phyloP scores from a whole-genome alignment of 2,888 invertebrate species.

The Argyresthia albistria region DNA sequence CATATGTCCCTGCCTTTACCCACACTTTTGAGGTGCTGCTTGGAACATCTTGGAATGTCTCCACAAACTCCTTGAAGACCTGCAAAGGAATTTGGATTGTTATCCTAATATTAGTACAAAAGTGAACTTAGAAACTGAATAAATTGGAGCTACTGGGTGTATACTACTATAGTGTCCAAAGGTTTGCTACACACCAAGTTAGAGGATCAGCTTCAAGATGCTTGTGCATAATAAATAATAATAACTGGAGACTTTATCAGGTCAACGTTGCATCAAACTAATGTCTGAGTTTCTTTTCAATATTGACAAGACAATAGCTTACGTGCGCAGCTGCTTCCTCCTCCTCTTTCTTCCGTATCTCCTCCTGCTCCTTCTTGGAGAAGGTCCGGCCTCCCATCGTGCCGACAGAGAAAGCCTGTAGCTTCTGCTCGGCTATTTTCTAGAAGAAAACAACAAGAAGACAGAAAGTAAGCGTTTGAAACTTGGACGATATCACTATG shows the following conservation, averaged over 20 bases:
- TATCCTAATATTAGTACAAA: too few relatives aligned
- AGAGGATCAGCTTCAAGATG: too few relatives aligned
- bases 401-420: slow-evolving; percentile 74
- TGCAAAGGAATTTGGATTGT: slow-evolving; percentile 27
- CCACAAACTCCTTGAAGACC: slow-evolving; percentile 98
- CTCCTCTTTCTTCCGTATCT: slow-evolving; percentile 88
- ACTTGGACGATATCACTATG: too few relatives aligned
- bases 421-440: slow-evolving; percentile 80
- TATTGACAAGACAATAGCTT: slow-evolving; percentile 24
- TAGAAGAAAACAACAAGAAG: slow-evolving; percentile 15
- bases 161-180: too few relatives aligned
- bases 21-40: slow-evolving; percentile 90
- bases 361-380: slow-evolving; percentile 89
- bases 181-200: too few relatives aligned
- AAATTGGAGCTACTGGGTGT: background rate
- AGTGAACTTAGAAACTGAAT: too few relatives aligned
- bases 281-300: too few relatives aligned
- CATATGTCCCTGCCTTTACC: slow-evolving; percentile 98
- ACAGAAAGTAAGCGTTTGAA: too few relatives aligned
- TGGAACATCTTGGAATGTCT: slow-evolving; percentile 93
- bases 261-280: too few relatives aligned
- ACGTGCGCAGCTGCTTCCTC: slow-evolving; percentile 94
- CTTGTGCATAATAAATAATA: too few relatives aligned
- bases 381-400: slow-evolving; percentile 76
- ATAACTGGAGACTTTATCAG: background rate